These are phyloP conservation scores for Mungos mungo DNA, from an alignment of 2,113 vertebrate species.

Conservation along the genomic window DNA sequence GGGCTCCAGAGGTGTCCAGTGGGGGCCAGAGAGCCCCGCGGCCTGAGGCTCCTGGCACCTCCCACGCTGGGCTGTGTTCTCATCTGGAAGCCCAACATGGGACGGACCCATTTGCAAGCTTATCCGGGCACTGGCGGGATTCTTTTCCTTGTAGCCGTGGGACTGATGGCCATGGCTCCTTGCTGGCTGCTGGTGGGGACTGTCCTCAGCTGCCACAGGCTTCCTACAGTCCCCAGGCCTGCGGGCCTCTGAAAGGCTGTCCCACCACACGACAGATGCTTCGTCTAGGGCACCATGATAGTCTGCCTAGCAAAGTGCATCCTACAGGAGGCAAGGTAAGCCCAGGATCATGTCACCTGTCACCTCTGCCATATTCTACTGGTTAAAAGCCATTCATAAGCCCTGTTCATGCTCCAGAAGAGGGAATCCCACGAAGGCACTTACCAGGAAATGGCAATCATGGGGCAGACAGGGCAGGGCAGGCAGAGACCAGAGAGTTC, in stretches of 20 bases:
- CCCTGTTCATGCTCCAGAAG: no score
- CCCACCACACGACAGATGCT: no score
- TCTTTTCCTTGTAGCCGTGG: rapidly evolving
- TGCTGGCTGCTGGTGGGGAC: not conserved
- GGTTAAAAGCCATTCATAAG: no score
- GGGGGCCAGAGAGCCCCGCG: not conserved
- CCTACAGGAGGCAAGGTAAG: not conserved
- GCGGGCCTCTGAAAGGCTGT: not conserved
- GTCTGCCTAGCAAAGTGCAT: no score
- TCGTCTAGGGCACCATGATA: no score
- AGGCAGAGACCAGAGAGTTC: not conserved
- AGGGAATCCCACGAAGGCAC: no score
- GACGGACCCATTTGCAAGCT: not conserved
- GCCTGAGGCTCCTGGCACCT: not conserved
- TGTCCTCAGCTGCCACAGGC: no score
- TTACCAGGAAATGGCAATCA: not conserved
- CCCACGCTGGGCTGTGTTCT: not conserved
- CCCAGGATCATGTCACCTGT: not conserved
- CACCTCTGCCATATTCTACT: not conserved
- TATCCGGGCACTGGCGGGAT: rapidly evolving
- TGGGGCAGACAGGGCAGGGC: no score
- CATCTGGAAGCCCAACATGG: not conserved
- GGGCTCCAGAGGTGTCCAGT: not conserved
- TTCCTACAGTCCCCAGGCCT: no score
- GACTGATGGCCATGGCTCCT: not conserved